Base-by-base conservation (phyloP, 2,113 vertebrate species). In the Tylochromis polylepis region DNA sequence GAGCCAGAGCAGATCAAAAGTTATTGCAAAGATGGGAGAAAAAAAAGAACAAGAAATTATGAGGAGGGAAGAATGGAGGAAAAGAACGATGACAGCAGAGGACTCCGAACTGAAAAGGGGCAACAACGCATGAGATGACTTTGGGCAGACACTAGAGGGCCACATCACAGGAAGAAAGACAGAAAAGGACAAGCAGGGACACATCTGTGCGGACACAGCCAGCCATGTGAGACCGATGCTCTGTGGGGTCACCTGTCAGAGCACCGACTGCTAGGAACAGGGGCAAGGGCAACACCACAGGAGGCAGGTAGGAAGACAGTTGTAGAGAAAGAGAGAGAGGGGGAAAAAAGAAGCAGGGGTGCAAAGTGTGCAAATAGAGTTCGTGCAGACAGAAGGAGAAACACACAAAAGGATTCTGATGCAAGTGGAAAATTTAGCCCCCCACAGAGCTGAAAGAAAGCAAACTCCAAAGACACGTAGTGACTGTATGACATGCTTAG, bases 221-320 rank as follows among this genome's bases (percentile, higher is more conserved):
- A 93, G 88, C 92, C 91, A 82, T 94, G 93, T 89, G 87, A 89
- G 83, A 89, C 91, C 86, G 11, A 67, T 46, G 79, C 85, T 82
- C 87, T 70, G 11, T 8, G 80, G 91, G 94, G 94, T 93, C 93
- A 85, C 82, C 91, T 95, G 93, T 94, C 94, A 95, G 89, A 90
- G 62, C 53, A 75, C 34, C 58, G 84, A 85, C 75, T 89, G 89
- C 92, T 93, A 91, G 87, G 82, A 91, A 93, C 57, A 86, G 78
- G 87, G 91, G 82, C 92, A 92, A 92, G 79, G 90, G 90, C 92
- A 88, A 55, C 86, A 6, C 92, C 62, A 6, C 83, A 8, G 91
- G 93, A 91, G 89, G 89, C 86, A 80, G 62, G 70, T 82, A 57
- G 72, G 31, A 22, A 81, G 90, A 89, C 81, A 85, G 81, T 49